Base-by-base conservation (phyloP, 1,140 invertebrate genomes). In the Branchinecta lindahli region DNA sequence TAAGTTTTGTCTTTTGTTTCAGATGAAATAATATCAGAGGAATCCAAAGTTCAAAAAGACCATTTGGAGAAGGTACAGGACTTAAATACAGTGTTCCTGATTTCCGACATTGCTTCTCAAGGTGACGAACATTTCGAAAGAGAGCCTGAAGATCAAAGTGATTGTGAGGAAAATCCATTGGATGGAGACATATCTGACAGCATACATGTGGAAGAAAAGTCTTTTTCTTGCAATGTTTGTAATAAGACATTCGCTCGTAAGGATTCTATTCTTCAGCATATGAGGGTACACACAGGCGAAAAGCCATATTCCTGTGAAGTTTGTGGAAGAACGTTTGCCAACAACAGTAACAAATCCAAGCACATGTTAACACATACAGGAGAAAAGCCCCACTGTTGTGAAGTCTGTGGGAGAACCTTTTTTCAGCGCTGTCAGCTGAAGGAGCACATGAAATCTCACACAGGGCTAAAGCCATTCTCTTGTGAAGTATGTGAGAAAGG, bases 401-500 rank as follows among this genome's bases (percentile, higher is more conserved):
- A 93, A 8, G 94, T 98, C 77, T 99, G 96, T 80, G 95, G 94
- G 67, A 98, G 98, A 78, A 92, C 94, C 7, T 99, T 99, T 79
- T 96, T 96, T 7, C 96, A 99, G 81, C 83, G 96, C 46, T 96
- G 84, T 72, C 88, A 87, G 74, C 78, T 87, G 45, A 75, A 85
- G 61, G 86, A 86, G 8, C 86, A 87, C 79, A 86, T 88, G 84
- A 85, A 88, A 76, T 86, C 85, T 0, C 85, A 86, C 81, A 98
- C 95, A 0, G 96, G 96, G 0, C 94, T 98, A 81, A 99, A 98
- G 78, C 96, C 96, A 0, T 99, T 96, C 81, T 93, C 92, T 2
- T 99, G 96, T 80, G 94, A 93, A 8, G 94, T 98, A 77, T 99
- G 96, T 80, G 95, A 94, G 66, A 98, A 99, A 78, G 92, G 94